A percentile compares a stretch with the other conserved stretches of the same genome.
These are phyloP conservation scores for Sinocyclocheilus grahami DNA, from an alignment of 2,113 vertebrate genomes.

Conservation along the genomic window DNA sequence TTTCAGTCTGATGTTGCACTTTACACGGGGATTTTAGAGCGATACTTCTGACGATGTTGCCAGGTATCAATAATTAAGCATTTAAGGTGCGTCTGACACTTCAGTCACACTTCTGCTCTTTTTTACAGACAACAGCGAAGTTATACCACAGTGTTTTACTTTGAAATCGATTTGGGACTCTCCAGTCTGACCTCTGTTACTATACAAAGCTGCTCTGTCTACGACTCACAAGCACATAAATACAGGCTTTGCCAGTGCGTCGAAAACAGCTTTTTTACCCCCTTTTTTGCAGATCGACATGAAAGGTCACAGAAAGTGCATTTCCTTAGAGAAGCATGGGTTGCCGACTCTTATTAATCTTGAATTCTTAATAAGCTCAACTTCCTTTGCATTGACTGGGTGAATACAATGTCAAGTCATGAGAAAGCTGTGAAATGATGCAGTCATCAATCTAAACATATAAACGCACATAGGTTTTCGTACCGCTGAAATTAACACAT, in stretches of 20 bases:
- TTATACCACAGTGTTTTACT: not conserved
- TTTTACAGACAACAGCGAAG: not conserved
- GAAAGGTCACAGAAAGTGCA: conserved; percentile 47
- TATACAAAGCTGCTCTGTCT: not conserved
- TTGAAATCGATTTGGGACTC: not conserved
- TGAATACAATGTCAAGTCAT: not conserved
- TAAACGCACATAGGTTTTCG: not conserved
- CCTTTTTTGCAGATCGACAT: conserved; percentile 16
- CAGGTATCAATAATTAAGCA: not conserved
- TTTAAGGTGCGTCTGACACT: conserved; percentile 19
- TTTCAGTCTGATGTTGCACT: conserved; percentile 31
- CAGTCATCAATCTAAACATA: not conserved
- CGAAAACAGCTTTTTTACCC: not conserved
- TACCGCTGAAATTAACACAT: not conserved
- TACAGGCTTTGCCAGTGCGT: not conserved
- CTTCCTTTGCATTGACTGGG: conserved; percentile 3
- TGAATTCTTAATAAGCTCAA: not conserved
- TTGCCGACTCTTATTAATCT: not conserved
- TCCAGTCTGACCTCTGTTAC: not conserved
- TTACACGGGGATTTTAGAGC: conserved; percentile 44
- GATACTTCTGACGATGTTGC: not conserved
- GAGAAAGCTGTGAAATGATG: not conserved
- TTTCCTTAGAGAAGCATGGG: conserved; percentile 5
- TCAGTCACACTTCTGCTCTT: conserved; percentile 13
- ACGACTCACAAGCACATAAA: not conserved